phyloP scores from a whole-genome alignment of 2,113 vertebrate genomes.

The Malurus cyaneus region DNA sequence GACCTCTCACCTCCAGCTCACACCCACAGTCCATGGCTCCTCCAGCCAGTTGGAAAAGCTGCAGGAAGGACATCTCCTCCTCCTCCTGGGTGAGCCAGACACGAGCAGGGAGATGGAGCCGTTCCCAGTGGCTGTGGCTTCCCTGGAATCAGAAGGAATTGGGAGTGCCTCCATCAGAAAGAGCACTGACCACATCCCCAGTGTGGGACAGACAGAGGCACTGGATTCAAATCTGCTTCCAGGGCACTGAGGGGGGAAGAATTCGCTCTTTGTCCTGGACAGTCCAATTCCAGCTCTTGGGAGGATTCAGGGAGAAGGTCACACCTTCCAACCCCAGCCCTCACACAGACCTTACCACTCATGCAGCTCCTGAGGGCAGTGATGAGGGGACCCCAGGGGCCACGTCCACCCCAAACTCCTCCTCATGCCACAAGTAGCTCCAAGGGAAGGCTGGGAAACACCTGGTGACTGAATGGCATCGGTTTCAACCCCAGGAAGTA shows the following conservation, averaged over 20 bases:
- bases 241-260: neutral
- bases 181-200: accelerated
- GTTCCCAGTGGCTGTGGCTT: neutral
- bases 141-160: neutral
- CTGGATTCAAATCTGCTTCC: neutral
- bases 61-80: neutral
- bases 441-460: accelerated
- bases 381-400: neutral
- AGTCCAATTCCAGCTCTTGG: no score
- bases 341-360: neutral
- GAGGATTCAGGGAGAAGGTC: neutral
- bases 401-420: neutral
- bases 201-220: neutral
- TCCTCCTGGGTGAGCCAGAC: neutral
- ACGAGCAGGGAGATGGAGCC: neutral
- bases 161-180: neutral
- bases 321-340: neutral
- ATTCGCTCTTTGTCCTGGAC: neutral
- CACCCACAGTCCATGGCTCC: neutral
- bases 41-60: neutral
- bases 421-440: neutral
- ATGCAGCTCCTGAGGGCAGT: neutral
- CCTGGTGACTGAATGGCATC: neutral
- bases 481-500: neutral
- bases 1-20: neutral